A percentile compares a stretch with the other conserved stretches of the same genome.
These are phyloP conservation scores for Serripes groenlandicus DNA, from an alignment of 2,888 invertebrate genomes.

Conservation along the genomic window DNA sequence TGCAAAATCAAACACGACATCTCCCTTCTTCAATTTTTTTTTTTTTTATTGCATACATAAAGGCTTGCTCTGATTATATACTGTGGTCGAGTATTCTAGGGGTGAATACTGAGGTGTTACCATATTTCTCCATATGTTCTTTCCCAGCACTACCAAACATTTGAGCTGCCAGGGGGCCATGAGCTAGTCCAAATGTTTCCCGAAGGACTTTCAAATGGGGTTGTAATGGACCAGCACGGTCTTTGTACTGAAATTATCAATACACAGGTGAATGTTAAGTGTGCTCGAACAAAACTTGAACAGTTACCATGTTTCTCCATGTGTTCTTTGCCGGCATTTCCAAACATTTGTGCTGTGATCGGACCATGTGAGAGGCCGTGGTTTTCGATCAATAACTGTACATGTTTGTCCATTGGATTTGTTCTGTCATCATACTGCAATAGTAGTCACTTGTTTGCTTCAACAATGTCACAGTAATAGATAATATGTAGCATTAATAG, in stretches of 20 bases:
- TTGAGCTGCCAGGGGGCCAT: conserved; percentile 97
- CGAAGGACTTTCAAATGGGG: conserved; percentile 95
- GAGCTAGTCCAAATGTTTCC: conserved; percentile 92
- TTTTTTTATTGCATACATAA: too few relatives aligned
- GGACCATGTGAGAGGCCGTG: conserved; percentile 94
- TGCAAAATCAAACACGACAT: too few relatives aligned
- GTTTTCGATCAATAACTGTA: conserved; percentile 93
- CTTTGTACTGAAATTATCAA: conserved; percentile 85
- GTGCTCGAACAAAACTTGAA: neutral
- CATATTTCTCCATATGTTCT: conserved; percentile 98
- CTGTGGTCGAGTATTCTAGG: neutral
- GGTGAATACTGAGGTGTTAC: conserved; percentile 77
- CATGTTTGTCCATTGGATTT: conserved; percentile 92
- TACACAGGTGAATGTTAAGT: neutral
- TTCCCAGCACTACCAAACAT: conserved; percentile 98
- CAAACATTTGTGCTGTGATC: conserved; percentile 97
- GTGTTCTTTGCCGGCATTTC: conserved; percentile 97
- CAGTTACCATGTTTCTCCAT: conserved; percentile 94
- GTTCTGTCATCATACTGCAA: conserved; percentile 87
- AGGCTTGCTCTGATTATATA: neutral
- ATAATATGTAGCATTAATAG: too few relatives aligned
- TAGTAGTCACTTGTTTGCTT: too few relatives aligned
- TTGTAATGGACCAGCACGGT: conserved; percentile 89
- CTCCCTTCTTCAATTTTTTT: too few relatives aligned
- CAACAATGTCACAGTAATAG: too few relatives aligned